These are phyloP conservation scores for Nemurella pictetii DNA, from an alignment of 2,888 invertebrate species.

Conservation along the genomic window DNA sequence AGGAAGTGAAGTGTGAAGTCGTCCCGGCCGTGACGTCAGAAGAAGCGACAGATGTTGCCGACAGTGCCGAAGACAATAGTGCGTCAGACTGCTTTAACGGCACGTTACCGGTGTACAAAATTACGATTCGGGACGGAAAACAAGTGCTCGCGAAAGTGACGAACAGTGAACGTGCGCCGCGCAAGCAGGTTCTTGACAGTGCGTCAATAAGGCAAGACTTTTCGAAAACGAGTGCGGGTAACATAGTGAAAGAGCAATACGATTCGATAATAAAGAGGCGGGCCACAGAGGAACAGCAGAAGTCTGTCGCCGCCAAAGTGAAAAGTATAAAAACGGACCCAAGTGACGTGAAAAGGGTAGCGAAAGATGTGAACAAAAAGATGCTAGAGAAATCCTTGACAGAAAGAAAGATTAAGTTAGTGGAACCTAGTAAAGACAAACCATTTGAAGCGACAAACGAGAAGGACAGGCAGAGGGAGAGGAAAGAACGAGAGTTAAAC, in stretches of 20 bases:
- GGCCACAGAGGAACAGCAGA: neutral
- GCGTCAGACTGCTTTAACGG: constrained; percentile 35
- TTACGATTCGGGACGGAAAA: constrained; percentile 72
- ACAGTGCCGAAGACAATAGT: constrained; percentile 29
- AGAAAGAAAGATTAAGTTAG: constrained; percentile 33
- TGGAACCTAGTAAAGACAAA: constrained; percentile 43
- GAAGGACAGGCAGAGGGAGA: constrained; percentile 47
- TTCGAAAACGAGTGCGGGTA: neutral
- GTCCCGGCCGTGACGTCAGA: constrained; percentile 53
- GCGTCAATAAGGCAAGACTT: constrained; percentile 31
- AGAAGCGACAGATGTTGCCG: constrained; percentile 48
- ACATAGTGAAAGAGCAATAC: constrained; percentile 10
- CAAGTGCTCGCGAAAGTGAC: constrained; percentile 66
- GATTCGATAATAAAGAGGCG: constrained; percentile 28
- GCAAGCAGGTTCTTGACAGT: constrained; percentile 32
- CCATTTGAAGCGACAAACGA: constrained; percentile 48
- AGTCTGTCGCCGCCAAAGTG: constrained; percentile 14
- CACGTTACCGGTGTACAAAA: constrained; percentile 59
- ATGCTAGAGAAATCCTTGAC: neutral
- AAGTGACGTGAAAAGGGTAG: constrained; percentile 24
- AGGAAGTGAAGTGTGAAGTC: neutral
- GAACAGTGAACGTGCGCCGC: constrained; percentile 37
- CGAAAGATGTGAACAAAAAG: constrained; percentile 33
- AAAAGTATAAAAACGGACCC: constrained; percentile 31
- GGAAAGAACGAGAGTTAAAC: constrained; percentile 43